phyloP scores from a whole-genome alignment of 2,113 vertebrate genomes.

The Platysteira castanea region DNA sequence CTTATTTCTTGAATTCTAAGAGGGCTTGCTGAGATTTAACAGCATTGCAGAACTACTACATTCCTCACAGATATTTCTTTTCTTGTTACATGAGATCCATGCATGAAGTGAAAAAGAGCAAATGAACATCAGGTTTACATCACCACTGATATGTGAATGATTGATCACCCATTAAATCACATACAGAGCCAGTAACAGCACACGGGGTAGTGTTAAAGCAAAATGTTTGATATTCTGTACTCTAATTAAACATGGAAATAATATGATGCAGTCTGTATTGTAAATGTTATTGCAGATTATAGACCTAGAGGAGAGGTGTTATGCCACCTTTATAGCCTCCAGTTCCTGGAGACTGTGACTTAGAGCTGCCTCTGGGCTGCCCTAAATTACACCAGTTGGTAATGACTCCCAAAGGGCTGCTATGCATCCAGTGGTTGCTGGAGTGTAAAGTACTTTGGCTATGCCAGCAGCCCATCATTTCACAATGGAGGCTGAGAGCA shows the following conservation, averaged over 20 bases:
- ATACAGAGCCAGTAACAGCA: slow-evolving; percentile 49
- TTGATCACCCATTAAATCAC: slow-evolving; percentile 65
- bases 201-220: slow-evolving; percentile 51
- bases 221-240: slow-evolving; percentile 48
- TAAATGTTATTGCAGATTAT: slow-evolving; percentile 66
- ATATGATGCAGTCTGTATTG: slow-evolving; percentile 49
- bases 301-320: slow-evolving; percentile 58
- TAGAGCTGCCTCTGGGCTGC: slow-evolving; percentile 60
- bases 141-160: slow-evolving; percentile 58
- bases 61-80: slow-evolving; percentile 45
- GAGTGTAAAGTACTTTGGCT: slow-evolving; percentile 66
- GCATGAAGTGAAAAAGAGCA: slow-evolving; percentile 45
- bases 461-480: slow-evolving; percentile 62
- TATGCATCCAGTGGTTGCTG: slow-evolving; percentile 63
- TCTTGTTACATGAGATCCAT: slow-evolving; percentile 43
- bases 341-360: slow-evolving; percentile 52
- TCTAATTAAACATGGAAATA: slow-evolving; percentile 60
- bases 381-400: slow-evolving; percentile 66
- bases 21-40: slow-evolving; percentile 48
- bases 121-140: slow-evolving; percentile 62
- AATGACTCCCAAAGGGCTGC: slow-evolving; percentile 59
- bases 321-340: slow-evolving; percentile 61
- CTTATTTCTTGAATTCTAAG: slow-evolving; percentile 42
- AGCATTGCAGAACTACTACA: slow-evolving; percentile 28
- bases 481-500: slow-evolving; percentile 55